A percentile compares a stretch with the other conserved stretches of the same genome.
Conservation (phyloP, 2,113 vertebrate genomes). For the Tiliqua scincoides region DNA sequence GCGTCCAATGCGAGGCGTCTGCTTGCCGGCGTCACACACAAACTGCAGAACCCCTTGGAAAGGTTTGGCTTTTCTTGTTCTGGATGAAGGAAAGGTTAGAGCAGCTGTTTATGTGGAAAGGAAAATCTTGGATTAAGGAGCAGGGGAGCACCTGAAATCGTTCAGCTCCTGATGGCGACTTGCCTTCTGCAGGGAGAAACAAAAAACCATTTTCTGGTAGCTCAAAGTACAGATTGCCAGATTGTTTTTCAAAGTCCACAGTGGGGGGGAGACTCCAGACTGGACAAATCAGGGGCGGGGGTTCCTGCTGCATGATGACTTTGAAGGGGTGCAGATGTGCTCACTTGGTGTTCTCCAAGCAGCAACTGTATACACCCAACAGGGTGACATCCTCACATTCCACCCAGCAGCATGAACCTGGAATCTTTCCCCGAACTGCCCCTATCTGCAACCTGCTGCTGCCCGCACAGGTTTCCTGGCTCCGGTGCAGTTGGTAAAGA, state of each 20-base stretch:
- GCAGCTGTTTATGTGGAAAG: slow-evolving; percentile 12
- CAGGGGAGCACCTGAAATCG: slow-evolving; percentile 11
- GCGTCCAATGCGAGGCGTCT: slow-evolving; percentile 9
- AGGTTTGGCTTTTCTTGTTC: fast-evolving
- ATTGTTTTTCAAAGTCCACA: not conserved
- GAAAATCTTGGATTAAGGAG: slow-evolving; percentile 27
- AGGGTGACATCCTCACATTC: too few species aligned
- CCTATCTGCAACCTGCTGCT: too few species aligned
- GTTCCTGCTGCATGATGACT: not conserved
- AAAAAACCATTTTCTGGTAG: not conserved
- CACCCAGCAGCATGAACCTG: too few species aligned
- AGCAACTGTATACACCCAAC: too few species aligned
- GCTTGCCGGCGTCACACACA: not conserved
- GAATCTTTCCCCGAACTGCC: too few species aligned
- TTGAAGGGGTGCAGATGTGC: not conserved
- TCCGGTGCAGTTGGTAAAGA: too few species aligned
- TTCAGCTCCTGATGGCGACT: not conserved
- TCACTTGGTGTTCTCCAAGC: not conserved
- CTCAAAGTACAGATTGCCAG: not conserved
- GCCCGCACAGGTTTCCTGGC: too few species aligned
- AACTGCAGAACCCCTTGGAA: not conserved
- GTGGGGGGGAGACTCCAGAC: not conserved
- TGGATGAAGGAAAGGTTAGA: slow-evolving; percentile 15
- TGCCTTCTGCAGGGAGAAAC: not conserved
- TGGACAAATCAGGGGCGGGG: not conserved